These are phyloP conservation scores for Piezodorus guildinii DNA, from an alignment of 1,140 invertebrate species.

Conservation along the genomic window DNA sequence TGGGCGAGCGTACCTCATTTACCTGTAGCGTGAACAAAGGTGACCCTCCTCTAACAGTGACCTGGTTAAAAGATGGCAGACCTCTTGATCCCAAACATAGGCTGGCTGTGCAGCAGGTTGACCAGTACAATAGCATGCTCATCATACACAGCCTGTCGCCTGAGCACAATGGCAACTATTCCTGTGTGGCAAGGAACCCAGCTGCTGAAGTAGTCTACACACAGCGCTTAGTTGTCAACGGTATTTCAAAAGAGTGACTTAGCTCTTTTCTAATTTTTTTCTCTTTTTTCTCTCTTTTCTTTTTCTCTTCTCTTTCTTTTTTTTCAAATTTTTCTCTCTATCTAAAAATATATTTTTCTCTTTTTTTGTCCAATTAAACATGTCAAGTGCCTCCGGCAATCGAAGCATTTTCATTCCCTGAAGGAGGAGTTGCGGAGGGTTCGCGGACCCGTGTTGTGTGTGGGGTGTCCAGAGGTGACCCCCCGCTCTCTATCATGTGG, in stretches of 20 bases:
- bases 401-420: constrained; percentile 69
- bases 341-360: constrained; percentile 11
- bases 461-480: constrained; percentile 68
- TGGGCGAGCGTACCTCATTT: constrained; percentile 61
- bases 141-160: constrained; percentile 64
- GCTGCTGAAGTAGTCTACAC: constrained; percentile 60
- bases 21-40: constrained; percentile 68
- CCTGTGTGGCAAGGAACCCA: constrained; percentile 56
- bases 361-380: constrained; percentile 25
- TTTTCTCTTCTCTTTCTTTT: constrained; percentile 23
- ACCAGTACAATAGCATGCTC: constrained; percentile 65
- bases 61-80: constrained; percentile 63
- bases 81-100: constrained; percentile 42
- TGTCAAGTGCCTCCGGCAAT: constrained; percentile 72
- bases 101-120: constrained; percentile 55
- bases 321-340: constrained; percentile 14
- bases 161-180: constrained; percentile 65
- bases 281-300: constrained; percentile 27
- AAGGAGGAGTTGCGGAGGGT: constrained; percentile 63
- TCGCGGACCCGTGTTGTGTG: constrained; percentile 74
- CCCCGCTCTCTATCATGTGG: constrained; percentile 62
- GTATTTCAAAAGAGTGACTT: constrained; percentile 37
- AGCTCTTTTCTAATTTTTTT: constrained; percentile 29
- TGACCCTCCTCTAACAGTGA: constrained; percentile 59
- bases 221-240: constrained; percentile 64